These are phyloP conservation scores for Listrodromus nycthemerus DNA, from an alignment of 2,888 invertebrate species.

Conservation along the genomic window DNA sequence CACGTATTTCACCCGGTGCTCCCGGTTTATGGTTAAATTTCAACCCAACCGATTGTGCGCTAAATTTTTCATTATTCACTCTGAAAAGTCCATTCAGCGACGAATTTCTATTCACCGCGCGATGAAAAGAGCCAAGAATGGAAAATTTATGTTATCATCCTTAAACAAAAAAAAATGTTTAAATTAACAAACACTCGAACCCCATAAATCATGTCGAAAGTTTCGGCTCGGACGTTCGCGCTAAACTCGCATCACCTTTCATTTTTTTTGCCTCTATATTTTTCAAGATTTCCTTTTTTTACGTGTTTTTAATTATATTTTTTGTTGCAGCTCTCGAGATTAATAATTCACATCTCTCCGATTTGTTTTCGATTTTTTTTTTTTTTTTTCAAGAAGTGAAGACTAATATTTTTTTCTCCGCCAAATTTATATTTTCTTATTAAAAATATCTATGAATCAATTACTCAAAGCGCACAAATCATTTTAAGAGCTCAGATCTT, in stretches of 20 bases:
- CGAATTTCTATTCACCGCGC: background rate
- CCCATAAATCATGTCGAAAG: no score
- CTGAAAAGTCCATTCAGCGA: background rate
- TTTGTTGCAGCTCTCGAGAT: no score
- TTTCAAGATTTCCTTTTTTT: no score
- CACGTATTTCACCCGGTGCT: background rate
- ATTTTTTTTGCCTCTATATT: no score
- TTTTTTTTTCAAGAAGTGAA: no score
- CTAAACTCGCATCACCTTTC: no score
- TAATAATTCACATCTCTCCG: no score
- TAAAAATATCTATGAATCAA: background rate
- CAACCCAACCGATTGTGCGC: background rate
- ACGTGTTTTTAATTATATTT: no score
- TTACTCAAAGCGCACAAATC: background rate
- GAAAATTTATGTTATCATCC: background rate
- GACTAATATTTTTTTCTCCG: background rate
- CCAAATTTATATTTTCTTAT: no score
- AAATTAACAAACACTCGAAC: background rate
- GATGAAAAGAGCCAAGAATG: background rate
- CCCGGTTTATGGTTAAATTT: constrained; percentile 1
- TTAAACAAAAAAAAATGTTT: background rate
- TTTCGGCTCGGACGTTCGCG: no score
- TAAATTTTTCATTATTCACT: background rate
- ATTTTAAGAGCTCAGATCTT: no score
- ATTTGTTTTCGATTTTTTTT: no score